Evolutionary conservation across 2,113 vertebrate genomes (phyloP).

Genomic region (Notothenia coriiceps): DNA sequence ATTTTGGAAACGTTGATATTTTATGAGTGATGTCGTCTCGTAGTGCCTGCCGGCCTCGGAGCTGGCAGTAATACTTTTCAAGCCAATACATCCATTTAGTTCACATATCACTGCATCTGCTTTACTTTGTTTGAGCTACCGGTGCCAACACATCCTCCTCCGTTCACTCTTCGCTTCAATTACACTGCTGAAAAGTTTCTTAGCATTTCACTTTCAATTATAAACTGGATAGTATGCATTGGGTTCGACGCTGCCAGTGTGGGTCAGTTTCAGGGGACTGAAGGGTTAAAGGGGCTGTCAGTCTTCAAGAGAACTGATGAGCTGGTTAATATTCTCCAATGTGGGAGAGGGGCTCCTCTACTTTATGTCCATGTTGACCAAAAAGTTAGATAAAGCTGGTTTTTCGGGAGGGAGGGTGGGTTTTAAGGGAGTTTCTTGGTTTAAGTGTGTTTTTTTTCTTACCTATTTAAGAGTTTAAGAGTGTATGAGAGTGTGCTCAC

Average conservation of each 20-base stretch:
- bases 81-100: conserved; percentile 68
- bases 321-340: conserved; percentile 73
- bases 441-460: too few relatives aligned
- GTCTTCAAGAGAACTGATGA: conserved; percentile 69
- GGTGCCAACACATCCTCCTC: conserved; percentile 40
- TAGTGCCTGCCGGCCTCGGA: conserved; percentile 45
- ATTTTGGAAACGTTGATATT: conserved; percentile 41
- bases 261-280: conserved; percentile 32
- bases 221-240: neutral
- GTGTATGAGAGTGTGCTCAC: too few relatives aligned
- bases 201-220: conserved; percentile 22
- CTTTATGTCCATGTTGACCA: conserved; percentile 34
- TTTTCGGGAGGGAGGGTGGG: neutral
- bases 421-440: too few relatives aligned
- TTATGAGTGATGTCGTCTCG: conserved; percentile 54
- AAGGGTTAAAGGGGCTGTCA: conserved; percentile 60
- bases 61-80: conserved; percentile 45
- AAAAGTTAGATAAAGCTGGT: neutral
- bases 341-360: conserved; percentile 32
- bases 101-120: conserved; percentile 55
- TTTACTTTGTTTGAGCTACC: conserved; percentile 55
- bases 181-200: conserved; percentile 27
- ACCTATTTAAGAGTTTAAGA: too few relatives aligned
- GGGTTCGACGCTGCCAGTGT: neutral
- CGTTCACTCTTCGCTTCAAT: conserved; percentile 21